phyloP scores from a whole-genome alignment of 2,888 invertebrate species.

The Teleiodes luculella region DNA sequence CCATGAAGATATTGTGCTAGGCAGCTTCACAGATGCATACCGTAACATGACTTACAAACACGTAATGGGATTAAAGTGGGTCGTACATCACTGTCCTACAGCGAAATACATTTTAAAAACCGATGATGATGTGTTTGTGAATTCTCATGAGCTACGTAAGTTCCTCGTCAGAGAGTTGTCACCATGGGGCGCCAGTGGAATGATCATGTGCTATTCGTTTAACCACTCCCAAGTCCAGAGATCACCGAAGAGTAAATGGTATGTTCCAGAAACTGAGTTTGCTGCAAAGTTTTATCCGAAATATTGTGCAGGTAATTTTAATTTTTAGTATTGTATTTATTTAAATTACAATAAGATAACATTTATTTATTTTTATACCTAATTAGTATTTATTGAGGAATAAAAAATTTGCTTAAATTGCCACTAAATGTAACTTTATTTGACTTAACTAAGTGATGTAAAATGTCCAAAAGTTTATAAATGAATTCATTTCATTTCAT shows the following conservation, averaged over 20 bases:
- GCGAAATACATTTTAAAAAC: slow-evolving; percentile 84
- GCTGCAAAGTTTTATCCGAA: slow-evolving; percentile 81
- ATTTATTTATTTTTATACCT: too few species aligned
- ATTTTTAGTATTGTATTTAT: too few species aligned
- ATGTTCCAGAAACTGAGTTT: slow-evolving; percentile 84
- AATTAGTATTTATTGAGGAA: too few species aligned
- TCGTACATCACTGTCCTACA: slow-evolving; percentile 82
- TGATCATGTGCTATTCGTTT: slow-evolving; percentile 82
- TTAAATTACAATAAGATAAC: too few species aligned
- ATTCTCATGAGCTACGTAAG: slow-evolving; percentile 80
- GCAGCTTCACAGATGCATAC: slow-evolving; percentile 87
- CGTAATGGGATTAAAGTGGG: slow-evolving; percentile 89
- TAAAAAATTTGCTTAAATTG: too few species aligned
- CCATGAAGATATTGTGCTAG: slow-evolving; percentile 85
- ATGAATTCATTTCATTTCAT: too few species aligned
- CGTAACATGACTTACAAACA: slow-evolving; percentile 91
- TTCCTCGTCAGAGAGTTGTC: slow-evolving; percentile 79
- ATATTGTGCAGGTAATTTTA: slow-evolving; percentile 84
- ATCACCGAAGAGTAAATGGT: slow-evolving; percentile 86
- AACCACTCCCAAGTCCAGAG: slow-evolving; percentile 75
- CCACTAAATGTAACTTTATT: too few species aligned
- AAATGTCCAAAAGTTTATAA: too few species aligned
- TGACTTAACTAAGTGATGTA: too few species aligned
- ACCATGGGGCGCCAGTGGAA: slow-evolving; percentile 77
- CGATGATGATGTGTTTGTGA: slow-evolving; percentile 88